Base-by-base conservation (phyloP, 2,888 invertebrate species). In the Incurvaria masculella region DNA sequence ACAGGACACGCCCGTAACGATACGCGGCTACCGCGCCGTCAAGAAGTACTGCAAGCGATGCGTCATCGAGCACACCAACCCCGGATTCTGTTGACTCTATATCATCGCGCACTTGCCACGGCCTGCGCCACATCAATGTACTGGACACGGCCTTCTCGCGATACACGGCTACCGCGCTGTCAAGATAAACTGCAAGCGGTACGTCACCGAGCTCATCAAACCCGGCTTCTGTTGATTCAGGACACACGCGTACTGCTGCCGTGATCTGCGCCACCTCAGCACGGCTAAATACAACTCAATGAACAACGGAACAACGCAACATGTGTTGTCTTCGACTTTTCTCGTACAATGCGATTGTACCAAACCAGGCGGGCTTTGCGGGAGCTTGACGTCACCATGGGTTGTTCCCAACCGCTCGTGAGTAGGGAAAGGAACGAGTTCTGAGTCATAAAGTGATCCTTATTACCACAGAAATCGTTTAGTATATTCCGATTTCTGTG, bases 21-120 rank as follows among this genome's bases (percentile, higher is more conserved):
- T 92, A 42, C 86, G 94, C 57, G 94, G 94, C 0, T 95, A 95
- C 65, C 78, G 92, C 58, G 93, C 94, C 4, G 93, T 96, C 41
- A 94, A 94, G 68, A 91, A 91, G 64, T 94, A 91, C 65, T 96
- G 95, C 71, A 91, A 93, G 61, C 75, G 91, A 59, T 96, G 95
- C 69, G 89, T 95, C 54, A 95, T 96, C 55, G 95, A 96, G 66
- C 95, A 96, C 64, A 95, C 95, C 2, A 95, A 96, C 72, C 95
- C 95, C 52, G 94, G 94, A 21, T 94, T 96, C 68, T 94, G 89
- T 72, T 89, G 76, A 81, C 21, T 21, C 11, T 38, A 27, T 27
- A 27, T 11, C 18, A 19, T 41, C 95, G 0, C 93, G 94, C 65
- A 91, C 92, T 65, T 94, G 94, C 61, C 81, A 92, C 40, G 93